Evolutionary conservation across 2,113 vertebrate genomes (phyloP), one percentile per base, ranked within the genome.

Genomic region (Parus major): DNA sequence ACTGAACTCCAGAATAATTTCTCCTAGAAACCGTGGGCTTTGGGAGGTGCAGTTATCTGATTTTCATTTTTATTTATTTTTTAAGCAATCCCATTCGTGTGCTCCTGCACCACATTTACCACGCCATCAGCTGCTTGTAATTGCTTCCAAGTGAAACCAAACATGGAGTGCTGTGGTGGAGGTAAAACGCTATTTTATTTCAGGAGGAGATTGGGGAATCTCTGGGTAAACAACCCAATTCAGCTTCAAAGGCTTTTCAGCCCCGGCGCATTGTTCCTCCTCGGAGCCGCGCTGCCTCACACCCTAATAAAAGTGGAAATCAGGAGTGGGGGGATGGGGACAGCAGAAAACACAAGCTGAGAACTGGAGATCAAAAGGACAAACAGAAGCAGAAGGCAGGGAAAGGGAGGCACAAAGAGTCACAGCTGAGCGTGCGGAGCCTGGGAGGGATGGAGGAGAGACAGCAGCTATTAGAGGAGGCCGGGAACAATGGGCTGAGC

Each of bases 361-460:
- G 96, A 83, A 92, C 88, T 20, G 36, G 93, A 95, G 96, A 97
- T 97, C 96, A 96, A 97, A 97, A 96, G 96, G 94, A 95, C 96
- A 96, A 96, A 80, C 93, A 90, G 93, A 88, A 97, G 96, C 94
- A 97, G 96, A 96, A 95, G 90, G 95, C 94, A 70, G 90, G 27
- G 33, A 93, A 89, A 59, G 88, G 82, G 92, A 97, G 82, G 88
- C 94, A 95, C 95, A 96, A 94, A 97, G 95, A 89, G 93, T 87
- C 92, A 82, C 95, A 97, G 96, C 92, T 93, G 96, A 96, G 92
- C 46, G 17, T 81, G 80, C 7, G 4, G 70, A 90, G 92, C 69
- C 39, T 4, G 71, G 13, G 91, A 95, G 89, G 44, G 73, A 82
- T 52, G 80, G 85, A 88, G 92, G 78, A 57, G 92, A 82, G 96